Evolutionary conservation across 2,113 vertebrate species (phyloP).

Genomic region (Megaceryle torquata): DNA sequence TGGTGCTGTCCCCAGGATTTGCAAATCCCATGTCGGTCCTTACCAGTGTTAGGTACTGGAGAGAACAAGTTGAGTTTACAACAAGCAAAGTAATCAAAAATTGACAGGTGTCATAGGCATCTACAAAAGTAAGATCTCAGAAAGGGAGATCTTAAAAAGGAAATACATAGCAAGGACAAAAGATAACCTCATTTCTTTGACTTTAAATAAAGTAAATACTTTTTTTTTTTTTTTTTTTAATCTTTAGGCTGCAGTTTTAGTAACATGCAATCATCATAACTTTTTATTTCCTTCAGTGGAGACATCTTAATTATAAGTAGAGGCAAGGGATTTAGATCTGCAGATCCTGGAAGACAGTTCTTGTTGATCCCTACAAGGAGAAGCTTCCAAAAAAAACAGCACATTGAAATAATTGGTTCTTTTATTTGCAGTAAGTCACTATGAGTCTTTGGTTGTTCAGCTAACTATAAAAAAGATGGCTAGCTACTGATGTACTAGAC

Average conservation of each 20-base stretch:
- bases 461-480: background rate
- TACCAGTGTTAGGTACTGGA: constrained; percentile 91
- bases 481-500: background rate
- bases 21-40: constrained; percentile 93
- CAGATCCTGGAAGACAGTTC: background rate
- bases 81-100: background rate
- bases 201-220: background rate
- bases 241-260: background rate
- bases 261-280: fast-evolving
- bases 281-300: background rate
- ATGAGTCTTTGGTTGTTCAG: background rate
- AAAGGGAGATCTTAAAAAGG: background rate
- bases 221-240: background rate
- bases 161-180: background rate
- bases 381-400: background rate
- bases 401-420: background rate
- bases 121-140: background rate
- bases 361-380: background rate
- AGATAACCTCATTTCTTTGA: background rate
- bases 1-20: constrained; percentile 96
- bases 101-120: background rate
- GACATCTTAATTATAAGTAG: background rate
- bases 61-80: constrained; percentile 35
- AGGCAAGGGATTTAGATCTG: background rate
- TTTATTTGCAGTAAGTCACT: background rate